These are phyloP conservation scores for Hypomesus transpacificus DNA, from an alignment of 2,113 vertebrate species.

Conservation along the genomic window DNA sequence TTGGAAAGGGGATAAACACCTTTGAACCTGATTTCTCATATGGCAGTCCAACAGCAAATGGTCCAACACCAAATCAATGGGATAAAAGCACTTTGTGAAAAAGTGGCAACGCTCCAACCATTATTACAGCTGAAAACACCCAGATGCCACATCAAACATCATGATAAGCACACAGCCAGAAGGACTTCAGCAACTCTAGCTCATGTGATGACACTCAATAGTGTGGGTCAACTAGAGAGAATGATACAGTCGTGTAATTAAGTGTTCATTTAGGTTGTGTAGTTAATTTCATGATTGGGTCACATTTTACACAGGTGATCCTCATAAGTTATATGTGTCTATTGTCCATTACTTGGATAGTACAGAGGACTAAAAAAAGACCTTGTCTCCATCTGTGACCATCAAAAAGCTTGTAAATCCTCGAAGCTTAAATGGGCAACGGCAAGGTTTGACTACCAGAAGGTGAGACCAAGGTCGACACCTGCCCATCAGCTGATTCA, in stretches of 20 bases:
- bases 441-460: not conserved
- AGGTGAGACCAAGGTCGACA: not conserved
- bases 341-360: no score
- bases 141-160: slow-evolving; percentile 17
- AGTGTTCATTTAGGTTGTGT: no score
- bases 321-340: no score
- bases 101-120: not conserved
- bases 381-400: no score
- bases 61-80: slow-evolving; percentile 3
- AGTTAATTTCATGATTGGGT: no score
- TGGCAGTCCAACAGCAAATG: slow-evolving; percentile 19
- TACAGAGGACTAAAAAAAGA: no score
- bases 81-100: not conserved
- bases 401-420: no score
- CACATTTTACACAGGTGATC: no score
- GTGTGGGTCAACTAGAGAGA: not conserved
- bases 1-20: not conserved
- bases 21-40: slow-evolving; percentile 20
- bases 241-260: no score
- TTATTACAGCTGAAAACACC: slow-evolving; percentile 4
- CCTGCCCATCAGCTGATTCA: not conserved
- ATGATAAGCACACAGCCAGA: not conserved
- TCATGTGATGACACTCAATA: not conserved
- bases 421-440: not conserved
- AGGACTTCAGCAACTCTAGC: not conserved